Percentiles rank a stretch among this genome's conserved stretches.
phyloP scores from a whole-genome alignment of 2,113 vertebrate genomes.

The Sturnira hondurensis region DNA sequence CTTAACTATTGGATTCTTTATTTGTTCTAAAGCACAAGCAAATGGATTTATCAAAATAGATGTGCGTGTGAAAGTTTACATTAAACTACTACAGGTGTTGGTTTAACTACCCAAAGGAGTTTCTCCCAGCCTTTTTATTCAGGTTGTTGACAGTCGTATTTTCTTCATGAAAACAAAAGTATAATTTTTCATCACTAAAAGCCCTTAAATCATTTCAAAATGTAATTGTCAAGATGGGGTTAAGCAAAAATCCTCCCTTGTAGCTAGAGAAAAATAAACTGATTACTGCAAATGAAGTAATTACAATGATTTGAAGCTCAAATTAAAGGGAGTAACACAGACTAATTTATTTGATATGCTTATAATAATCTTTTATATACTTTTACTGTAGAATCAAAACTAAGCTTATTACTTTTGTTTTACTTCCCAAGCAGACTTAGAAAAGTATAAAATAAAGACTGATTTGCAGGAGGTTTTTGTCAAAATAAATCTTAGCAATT shows the following conservation, averaged over 20 bases:
- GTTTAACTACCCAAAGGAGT: neutral
- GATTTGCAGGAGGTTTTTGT: neutral
- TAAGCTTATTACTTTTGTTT: neutral
- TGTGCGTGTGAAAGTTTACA: neutral
- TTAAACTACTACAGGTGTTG: neutral
- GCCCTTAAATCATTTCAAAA: constrained; percentile 22
- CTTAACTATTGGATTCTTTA: neutral
- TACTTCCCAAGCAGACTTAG: neutral
- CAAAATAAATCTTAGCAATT: constrained; percentile 35
- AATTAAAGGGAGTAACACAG: neutral
- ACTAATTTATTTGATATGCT: constrained; percentile 47
- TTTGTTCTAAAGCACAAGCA: neutral
- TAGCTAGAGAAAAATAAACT: neutral
- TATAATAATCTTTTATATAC: neutral
- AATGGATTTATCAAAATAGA: neutral
- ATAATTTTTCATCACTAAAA: constrained; percentile 46
- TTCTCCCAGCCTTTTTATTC: neutral
- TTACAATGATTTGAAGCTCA: constrained; percentile 27
- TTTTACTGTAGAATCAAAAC: neutral
- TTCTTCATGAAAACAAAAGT: fast-evolving
- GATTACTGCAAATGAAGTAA: constrained; percentile 23
- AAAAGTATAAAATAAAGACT: constrained; percentile 43
- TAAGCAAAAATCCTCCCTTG: neutral
- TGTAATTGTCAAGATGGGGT: constrained; percentile 20
- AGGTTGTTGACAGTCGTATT: neutral